A percentile compares a stretch with the other conserved stretches of the same genome.
Evolutionary conservation across 1,140 invertebrate genomes (phyloP).

Genomic region (Procambarus virginalis): DNA sequence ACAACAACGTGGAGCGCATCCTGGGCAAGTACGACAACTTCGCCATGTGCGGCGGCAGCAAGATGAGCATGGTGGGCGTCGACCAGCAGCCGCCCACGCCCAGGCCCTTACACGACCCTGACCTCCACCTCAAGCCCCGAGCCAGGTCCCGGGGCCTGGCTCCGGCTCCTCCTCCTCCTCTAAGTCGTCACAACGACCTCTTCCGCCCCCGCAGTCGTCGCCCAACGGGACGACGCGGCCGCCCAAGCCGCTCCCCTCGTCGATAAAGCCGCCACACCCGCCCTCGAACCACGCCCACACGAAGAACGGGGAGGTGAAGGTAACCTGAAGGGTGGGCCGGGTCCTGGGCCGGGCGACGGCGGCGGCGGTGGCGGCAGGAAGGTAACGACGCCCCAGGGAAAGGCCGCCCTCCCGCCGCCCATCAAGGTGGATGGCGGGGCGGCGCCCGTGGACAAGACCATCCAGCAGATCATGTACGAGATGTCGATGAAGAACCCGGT

Average conservation of each 20-base stretch:
- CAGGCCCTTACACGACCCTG: not conserved
- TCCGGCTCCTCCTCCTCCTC: conserved; percentile 11
- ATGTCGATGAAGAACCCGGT: conserved; percentile 24
- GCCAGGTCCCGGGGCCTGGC: not conserved
- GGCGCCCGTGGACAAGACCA: not conserved
- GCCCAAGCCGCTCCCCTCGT: conserved; percentile 18
- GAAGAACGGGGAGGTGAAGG: conserved; percentile 58
- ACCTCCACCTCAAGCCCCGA: not conserved
- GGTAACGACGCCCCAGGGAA: not conserved
- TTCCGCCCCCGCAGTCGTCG: conserved; percentile 10
- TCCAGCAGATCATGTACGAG: conserved; percentile 53
- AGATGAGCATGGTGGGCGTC: conserved; percentile 30
- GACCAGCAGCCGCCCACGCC: conserved; percentile 47
- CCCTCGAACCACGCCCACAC: conserved; percentile 42
- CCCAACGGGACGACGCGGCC: conserved; percentile 18
- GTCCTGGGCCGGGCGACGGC: conserved; percentile 49
- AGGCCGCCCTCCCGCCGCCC: not conserved
- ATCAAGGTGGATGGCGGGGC: conserved; percentile 18
- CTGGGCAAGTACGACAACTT: conserved; percentile 50
- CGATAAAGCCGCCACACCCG: conserved; percentile 40
- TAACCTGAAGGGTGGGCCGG: conserved; percentile 44
- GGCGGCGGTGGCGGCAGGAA: conserved; percentile 30
- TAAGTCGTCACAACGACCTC: conserved; percentile 2
- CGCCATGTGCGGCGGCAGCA: conserved; percentile 2
- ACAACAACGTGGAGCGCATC: conserved; percentile 46